A percentile compares a stretch with the other conserved stretches of the same genome.
Evolutionary conservation across 64 coral and sea anemone species (phyloP).

Genomic region (Pocillopora verrucosa): DNA sequence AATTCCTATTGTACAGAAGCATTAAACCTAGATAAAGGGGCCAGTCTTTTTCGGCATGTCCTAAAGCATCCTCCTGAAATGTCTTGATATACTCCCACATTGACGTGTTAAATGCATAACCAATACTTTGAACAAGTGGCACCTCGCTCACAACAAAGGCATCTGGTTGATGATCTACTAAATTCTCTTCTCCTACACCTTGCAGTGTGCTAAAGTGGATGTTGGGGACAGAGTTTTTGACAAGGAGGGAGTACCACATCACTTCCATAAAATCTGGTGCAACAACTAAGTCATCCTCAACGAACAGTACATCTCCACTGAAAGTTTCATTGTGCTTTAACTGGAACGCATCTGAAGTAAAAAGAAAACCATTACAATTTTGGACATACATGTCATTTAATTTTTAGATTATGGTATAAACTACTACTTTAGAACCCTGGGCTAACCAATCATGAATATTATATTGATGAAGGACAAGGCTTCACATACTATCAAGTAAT

Average conservation of each 20-base stretch:
- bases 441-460: no score
- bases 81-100: conserved; percentile 85
- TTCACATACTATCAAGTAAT: no score
- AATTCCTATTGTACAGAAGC: conserved; percentile 83
- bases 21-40: conserved; percentile 74
- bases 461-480: no score
- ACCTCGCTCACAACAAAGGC: conserved; percentile 81
- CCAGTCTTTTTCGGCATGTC: conserved; percentile 80
- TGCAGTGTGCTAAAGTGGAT: conserved; percentile 82
- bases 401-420: background rate
- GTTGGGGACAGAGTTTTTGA: conserved; percentile 77
- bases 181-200: conserved; percentile 67
- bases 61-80: conserved; percentile 73
- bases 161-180: conserved; percentile 80
- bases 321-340: conserved; percentile 79
- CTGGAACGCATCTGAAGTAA: conserved; percentile 73
- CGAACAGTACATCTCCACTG: conserved; percentile 83
- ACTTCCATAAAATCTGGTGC: conserved; percentile 89
- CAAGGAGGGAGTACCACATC: conserved; percentile 75
- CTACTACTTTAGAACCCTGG: no score
- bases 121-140: conserved; percentile 81
- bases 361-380: background rate
- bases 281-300: conserved; percentile 87
- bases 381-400: background rate
- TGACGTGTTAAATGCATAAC: conserved; percentile 83